Percentiles rank a stretch among this genome's conserved stretches.
These are phyloP conservation scores for Leucosticte australis DNA, from an alignment of 2,113 vertebrate genomes.

Conservation along the genomic window DNA sequence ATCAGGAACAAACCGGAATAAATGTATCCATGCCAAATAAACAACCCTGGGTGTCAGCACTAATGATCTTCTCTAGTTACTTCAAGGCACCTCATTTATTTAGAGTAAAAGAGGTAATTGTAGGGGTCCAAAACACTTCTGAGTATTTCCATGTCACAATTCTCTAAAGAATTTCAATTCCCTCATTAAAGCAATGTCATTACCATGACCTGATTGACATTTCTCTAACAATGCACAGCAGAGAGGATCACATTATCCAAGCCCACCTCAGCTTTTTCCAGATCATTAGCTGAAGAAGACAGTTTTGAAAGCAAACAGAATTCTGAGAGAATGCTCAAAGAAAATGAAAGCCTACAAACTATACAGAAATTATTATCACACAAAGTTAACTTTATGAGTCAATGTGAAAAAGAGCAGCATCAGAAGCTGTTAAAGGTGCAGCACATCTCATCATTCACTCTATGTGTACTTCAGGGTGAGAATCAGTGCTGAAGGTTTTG, in stretches of 20 bases:
- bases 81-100: not conserved
- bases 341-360: not conserved
- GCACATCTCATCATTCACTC: not conserved
- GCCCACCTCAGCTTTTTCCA: not conserved
- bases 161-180: not conserved
- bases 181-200: conserved; percentile 16
- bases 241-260: not conserved
- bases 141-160: not conserved
- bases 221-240: not conserved
- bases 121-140: not conserved
- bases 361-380: not conserved
- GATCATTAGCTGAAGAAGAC: not conserved
- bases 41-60: not conserved
- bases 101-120: not conserved
- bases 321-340: not conserved
- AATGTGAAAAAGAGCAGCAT: not conserved
- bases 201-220: conserved; percentile 12
- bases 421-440: not conserved
- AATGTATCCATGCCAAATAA: not conserved
- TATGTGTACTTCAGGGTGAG: not conserved
- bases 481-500: not conserved
- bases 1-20: not conserved
- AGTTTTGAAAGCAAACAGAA: not conserved
- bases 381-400: not conserved
- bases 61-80: not conserved